phyloP scores from a whole-genome alignment of 1,140 invertebrate species.

The Eriocheir sinensis region DNA sequence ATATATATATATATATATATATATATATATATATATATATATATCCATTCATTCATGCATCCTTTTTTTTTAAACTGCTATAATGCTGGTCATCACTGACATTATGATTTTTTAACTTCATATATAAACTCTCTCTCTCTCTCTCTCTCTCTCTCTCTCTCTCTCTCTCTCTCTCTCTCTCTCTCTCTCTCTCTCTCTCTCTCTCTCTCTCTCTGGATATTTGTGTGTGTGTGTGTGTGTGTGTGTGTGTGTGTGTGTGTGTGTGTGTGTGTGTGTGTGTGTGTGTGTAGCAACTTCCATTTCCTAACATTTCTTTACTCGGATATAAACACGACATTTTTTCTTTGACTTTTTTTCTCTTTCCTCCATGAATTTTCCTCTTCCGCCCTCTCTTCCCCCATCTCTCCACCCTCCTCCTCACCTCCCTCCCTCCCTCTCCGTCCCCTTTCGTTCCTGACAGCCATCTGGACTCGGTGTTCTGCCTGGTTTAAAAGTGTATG shows the following conservation, averaged over 20 bases:
- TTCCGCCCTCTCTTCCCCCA: neutral
- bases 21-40: no score
- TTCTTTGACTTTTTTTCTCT: neutral
- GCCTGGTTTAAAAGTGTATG: slow-evolving; percentile 67
- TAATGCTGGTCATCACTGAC: neutral
- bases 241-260: slow-evolving; percentile 44
- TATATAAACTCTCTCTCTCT: neutral
- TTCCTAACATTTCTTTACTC: neutral
- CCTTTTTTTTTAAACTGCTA: neutral
- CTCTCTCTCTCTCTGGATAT: neutral
- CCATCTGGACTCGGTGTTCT: slow-evolving; percentile 37
- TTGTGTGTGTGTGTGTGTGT: slow-evolving; percentile 12
- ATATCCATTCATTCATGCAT: no score
- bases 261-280: slow-evolving; percentile 33
- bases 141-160: slow-evolving; percentile 27
- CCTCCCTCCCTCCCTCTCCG: neutral
- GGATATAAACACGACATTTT: neutral
- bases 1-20: no score
- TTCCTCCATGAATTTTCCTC: neutral
- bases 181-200: slow-evolving; percentile 16
- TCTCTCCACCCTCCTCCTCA: neutral
- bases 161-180: neutral
- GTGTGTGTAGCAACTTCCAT: neutral
- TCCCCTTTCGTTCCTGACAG: neutral
- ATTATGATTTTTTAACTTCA: neutral